Conservation (phyloP, 2,113 vertebrate species). For the Dicentrarchus labrax region DNA sequence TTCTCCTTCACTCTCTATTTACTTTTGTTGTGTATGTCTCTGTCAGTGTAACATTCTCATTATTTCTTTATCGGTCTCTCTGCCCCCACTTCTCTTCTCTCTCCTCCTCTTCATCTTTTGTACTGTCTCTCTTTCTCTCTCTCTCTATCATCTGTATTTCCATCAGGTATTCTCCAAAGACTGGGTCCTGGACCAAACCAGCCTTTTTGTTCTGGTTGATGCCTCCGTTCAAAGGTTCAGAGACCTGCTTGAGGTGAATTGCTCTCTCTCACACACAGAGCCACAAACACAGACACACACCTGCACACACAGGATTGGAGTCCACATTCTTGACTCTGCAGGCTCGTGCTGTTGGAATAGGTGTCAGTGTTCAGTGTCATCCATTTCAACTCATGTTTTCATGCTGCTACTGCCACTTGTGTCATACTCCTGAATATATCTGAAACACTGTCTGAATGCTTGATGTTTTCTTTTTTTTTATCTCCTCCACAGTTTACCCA, state of each 20-base stretch:
- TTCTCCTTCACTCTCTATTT: slow-evolving; percentile 49
- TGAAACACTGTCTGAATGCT: slow-evolving; percentile 30
- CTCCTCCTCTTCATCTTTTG: slow-evolving; percentile 18
- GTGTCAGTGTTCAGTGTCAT: slow-evolving; percentile 48
- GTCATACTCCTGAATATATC: slow-evolving; percentile 22
- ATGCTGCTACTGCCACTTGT: slow-evolving; percentile 43
- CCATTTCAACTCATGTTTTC: slow-evolving; percentile 47
- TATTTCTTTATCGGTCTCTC: slow-evolving; percentile 48
- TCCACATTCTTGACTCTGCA: slow-evolving; percentile 18
- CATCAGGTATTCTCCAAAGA: slow-evolving; percentile 80
- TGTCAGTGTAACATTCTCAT: slow-evolving; percentile 49
- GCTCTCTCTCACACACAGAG: slow-evolving; percentile 18
- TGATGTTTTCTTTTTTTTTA: slow-evolving; percentile 24
- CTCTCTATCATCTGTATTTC: slow-evolving; percentile 42
- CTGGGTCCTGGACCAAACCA: slow-evolving; percentile 83
- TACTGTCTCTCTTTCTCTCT: slow-evolving; percentile 27
- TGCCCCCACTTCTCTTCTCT: slow-evolving; percentile 21
- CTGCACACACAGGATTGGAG: background rate
- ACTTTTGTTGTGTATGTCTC: slow-evolving; percentile 35
- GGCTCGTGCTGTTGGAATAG: slow-evolving; percentile 41
- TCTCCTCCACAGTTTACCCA: slow-evolving; percentile 22
- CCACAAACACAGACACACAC: slow-evolving; percentile 16
- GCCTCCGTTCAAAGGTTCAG: slow-evolving; percentile 86
- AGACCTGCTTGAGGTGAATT: slow-evolving; percentile 84
- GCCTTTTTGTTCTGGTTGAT: slow-evolving; percentile 86